These are phyloP conservation scores for Lysiphlebus fabarum DNA, from an alignment of 1,140 invertebrate species.

Conservation along the genomic window DNA sequence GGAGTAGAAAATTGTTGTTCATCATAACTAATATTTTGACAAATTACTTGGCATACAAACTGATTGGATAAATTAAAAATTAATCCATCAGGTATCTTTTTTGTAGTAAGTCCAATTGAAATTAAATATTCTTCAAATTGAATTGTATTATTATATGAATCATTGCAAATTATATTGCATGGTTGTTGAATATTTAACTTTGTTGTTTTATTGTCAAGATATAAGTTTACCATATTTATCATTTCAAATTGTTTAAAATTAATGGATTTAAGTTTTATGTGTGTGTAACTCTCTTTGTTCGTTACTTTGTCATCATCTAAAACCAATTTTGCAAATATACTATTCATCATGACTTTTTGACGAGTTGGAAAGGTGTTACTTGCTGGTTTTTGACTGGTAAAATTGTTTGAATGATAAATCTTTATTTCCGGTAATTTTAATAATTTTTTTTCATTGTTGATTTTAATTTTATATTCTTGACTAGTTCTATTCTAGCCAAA, in stretches of 20 bases:
- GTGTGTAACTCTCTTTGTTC: slow-evolving; percentile 25
- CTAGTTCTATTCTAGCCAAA: slow-evolving; percentile 26
- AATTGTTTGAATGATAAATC: slow-evolving; percentile 29
- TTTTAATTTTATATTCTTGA: slow-evolving; percentile 10
- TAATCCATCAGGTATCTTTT: slow-evolving; percentile 28
- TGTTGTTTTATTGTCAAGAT: slow-evolving; percentile 26
- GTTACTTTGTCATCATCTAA: slow-evolving; percentile 31
- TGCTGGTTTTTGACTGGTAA: slow-evolving; percentile 26
- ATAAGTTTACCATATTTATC: slow-evolving; percentile 29
- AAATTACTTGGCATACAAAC: slow-evolving; percentile 27
- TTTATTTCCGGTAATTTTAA: background rate
- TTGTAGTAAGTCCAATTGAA: slow-evolving; percentile 20
- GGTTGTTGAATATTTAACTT: slow-evolving; percentile 30
- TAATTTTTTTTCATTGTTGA: background rate
- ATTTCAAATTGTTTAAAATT: slow-evolving; percentile 32
- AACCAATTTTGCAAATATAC: slow-evolving; percentile 29
- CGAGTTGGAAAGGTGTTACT: slow-evolving; percentile 32
- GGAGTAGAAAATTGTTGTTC: slow-evolving; percentile 24
- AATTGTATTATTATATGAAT: slow-evolving; percentile 27
- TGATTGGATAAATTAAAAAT: slow-evolving; percentile 26
- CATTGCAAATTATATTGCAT: slow-evolving; percentile 31
- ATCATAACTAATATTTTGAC: slow-evolving; percentile 21
- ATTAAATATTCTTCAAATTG: slow-evolving; percentile 27
- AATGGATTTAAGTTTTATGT: slow-evolving; percentile 31
- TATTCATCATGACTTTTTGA: slow-evolving; percentile 33